These are phyloP conservation scores for Callaeas wilsoni DNA, from an alignment of 2,113 vertebrate species.

Conservation along the genomic window DNA sequence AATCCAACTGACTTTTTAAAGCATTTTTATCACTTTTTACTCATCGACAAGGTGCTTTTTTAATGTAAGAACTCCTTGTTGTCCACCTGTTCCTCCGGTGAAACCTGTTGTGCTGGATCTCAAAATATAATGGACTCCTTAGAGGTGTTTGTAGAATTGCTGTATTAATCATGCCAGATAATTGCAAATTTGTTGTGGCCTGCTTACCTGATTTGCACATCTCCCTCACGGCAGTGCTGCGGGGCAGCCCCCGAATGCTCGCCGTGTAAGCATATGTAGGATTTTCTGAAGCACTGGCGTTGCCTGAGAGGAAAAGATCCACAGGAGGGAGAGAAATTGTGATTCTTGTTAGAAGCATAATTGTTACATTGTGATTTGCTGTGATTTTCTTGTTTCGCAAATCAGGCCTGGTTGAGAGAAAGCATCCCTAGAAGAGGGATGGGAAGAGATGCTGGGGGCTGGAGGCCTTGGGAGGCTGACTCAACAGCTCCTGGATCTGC, in stretches of 20 bases:
- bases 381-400: neutral
- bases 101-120: neutral
- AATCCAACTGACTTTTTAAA: neutral
- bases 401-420: neutral
- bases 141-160: neutral
- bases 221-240: neutral
- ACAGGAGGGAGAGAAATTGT: neutral
- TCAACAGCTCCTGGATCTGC: neutral
- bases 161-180: neutral
- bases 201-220: neutral
- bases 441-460: neutral
- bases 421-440: neutral
- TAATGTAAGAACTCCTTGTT: neutral
- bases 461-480: neutral
- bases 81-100: neutral
- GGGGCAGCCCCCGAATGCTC: neutral
- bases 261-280: neutral
- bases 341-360: neutral
- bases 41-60: fast-evolving
- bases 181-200: neutral
- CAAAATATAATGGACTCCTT: neutral
- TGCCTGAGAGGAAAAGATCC: neutral
- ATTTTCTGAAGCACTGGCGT: neutral
- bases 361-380: neutral
- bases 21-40: neutral